Base-by-base conservation (phyloP, 2,797 vertebrate species). In the Parauchenoglanis punctatus region DNA sequence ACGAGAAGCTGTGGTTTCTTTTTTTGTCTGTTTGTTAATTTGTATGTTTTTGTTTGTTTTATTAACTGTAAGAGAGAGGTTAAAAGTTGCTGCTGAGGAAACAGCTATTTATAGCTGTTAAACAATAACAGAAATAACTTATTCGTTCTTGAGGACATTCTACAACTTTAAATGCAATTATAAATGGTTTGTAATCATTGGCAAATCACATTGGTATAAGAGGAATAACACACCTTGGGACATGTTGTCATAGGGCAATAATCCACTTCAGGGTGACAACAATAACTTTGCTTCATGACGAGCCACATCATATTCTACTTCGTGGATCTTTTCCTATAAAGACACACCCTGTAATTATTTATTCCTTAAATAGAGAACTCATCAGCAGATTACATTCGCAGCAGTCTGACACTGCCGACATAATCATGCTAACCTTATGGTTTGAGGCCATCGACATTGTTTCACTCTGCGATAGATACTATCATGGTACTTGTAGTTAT, bases 331-430 rank as follows among this genome's bases (percentile, higher is more conserved):
- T 75, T 75, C 10, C 1, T 6, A 75, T 49, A 28, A 76, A 54
- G 54, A 2, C 4, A 6, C 11, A 75, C 3, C 10, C 44, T 25
- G 75, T 17, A 77, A 54, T 52, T 4, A n/a, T 28, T 77, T 52
- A 77, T 77, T 77, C 15, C 46, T 23, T 11, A 18, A 35, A 56
- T 52, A 20, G 35, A 56, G 28, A 77, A 67, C 31, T 70, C 81
- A 84, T 84, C 52, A 72, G 31, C 63, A 28, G 12, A 83, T 59
- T 68, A 61, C 85, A 63, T 54, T 61, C 35, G 49, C 2, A 17
- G 6, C 18, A 35, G 35, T 49, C 70, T 75, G 25, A 72, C 5
- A 68, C 35, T 25, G 44, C 56, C 73, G 58, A 83, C 54, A 40
- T 40, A 83, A 56, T 76, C 59, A 77, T 83, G 49, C 78, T 56